Evolutionary conservation across 2,888 invertebrate species (phyloP).

Genomic region (Epinotia brunnichana): DNA sequence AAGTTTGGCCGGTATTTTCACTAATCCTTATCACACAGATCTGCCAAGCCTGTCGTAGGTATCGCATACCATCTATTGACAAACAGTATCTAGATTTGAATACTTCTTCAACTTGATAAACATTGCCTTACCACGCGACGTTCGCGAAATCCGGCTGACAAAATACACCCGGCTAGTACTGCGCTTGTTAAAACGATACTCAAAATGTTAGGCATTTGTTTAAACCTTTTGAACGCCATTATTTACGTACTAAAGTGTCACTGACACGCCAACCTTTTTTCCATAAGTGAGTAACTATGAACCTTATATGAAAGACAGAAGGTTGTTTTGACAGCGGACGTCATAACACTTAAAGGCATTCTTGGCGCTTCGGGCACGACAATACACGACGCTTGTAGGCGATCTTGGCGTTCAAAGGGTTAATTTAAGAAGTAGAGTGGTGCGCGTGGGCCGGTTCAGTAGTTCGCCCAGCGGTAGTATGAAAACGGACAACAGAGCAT

Average conservation of each 20-base stretch:
- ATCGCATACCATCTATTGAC: not conserved
- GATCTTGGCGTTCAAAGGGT: too few species aligned
- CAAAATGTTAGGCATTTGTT: not conserved
- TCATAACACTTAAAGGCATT: too few species aligned
- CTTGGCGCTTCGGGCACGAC: too few species aligned
- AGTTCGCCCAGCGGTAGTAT: constrained; percentile 39
- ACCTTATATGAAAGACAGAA: too few species aligned
- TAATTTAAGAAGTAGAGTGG: constrained; percentile 13
- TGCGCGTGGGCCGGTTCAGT: constrained; percentile 37
- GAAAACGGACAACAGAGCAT: constrained; percentile 64
- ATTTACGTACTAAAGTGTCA: too few species aligned
- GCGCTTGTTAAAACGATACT: constrained; percentile 11
- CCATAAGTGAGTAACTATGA: too few species aligned
- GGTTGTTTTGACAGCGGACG: too few species aligned
- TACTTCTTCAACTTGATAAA: not conserved
- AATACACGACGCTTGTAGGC: too few species aligned
- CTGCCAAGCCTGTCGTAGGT: not conserved
- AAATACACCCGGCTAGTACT: constrained; percentile 38
- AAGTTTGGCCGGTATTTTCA: not conserved
- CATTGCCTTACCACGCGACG: constrained; percentile 31
- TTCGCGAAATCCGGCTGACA: constrained; percentile 30
- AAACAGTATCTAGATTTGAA: not conserved
- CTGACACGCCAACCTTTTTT: too few species aligned
- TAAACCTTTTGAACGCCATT: too few species aligned
- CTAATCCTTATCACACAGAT: not conserved